Base-by-base conservation (phyloP, 2,113 vertebrate genomes). In the Chauna torquata region DNA sequence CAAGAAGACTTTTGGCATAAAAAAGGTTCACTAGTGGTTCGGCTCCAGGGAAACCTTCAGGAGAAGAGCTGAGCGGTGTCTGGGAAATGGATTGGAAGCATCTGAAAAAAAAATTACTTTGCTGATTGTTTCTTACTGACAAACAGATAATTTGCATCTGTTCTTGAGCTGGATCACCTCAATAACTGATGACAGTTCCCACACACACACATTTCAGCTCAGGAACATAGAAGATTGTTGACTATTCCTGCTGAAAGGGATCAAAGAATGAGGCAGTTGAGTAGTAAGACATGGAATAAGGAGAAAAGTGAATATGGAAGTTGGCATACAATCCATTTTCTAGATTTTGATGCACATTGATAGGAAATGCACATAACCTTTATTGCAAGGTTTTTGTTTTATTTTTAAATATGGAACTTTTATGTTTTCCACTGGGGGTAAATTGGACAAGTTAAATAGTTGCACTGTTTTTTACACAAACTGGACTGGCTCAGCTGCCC, bases 1-100 rank as follows among this genome's bases (percentile, higher is more conserved):
- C 52, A 52, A 66, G 23, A 88, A 90, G 88, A 82, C 19, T 27
- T 54, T 55, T 72, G 66, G 82, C 47, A 52, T 68, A 82, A 47
- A 4, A 27, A 34, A 69, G 44, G 66, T 93, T 93, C 44, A 27
- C 32, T 80, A 42, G 30, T 49, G 49, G 18, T 86, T 82, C 57
- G 40, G 32, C 82, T 93, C 69, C 68, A 90, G 82, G 54, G 74
- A 90, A n/a, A 64, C 30, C 25, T 93, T 93, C 19, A 34, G 22
- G 7, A 81, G 72, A 86, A 74, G 45, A 89, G 83, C 62, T 94
- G 62, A 83, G 42, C 79, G 81, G 54, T 64, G 82, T 36, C 90
- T 93, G 78, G 47, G 84, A 88, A 96, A 52, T 7, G 47, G 38
- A 79, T 93, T 91, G 81, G 78, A 81, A 79, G 61, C 66, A 80